Conservation (phyloP, 1,140 invertebrate species). For the Drosophila fuyamai region DNA sequence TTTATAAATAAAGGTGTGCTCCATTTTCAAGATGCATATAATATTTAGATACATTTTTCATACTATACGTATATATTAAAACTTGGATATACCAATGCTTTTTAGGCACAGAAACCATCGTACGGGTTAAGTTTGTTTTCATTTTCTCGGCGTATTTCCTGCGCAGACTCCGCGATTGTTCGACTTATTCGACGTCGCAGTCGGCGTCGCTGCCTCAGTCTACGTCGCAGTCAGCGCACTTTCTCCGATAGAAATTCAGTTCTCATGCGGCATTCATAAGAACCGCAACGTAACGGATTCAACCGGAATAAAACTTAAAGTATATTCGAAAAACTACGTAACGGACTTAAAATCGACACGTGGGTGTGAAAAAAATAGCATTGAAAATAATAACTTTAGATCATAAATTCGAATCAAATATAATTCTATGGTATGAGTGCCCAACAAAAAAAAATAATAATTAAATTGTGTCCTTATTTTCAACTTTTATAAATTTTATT, state of each 20-base stretch:
- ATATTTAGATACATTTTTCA: too few relatives aligned
- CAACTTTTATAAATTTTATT: too few relatives aligned
- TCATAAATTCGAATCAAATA: constrained; percentile 37
- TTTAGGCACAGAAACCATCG: constrained; percentile 13
- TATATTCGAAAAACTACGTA: constrained; percentile 27
- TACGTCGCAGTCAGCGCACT: constrained; percentile 3
- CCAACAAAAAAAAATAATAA: not conserved
- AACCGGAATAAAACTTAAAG: constrained; percentile 1
- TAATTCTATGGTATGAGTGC: constrained; percentile 19
- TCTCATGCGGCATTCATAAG: constrained; percentile 62
- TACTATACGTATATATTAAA: too few relatives aligned
- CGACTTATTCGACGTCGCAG: constrained; percentile 47
- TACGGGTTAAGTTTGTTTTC: constrained; percentile 77
- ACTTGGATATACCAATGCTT: not conserved
- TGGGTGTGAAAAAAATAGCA: constrained; percentile 28
- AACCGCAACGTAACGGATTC: constrained; percentile 38
- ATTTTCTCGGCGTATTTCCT: constrained; percentile 43
- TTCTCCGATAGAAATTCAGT: constrained; percentile 39
- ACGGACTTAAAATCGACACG: constrained; percentile 21
- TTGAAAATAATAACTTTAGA: constrained; percentile 30
- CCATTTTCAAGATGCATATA: too few relatives aligned
- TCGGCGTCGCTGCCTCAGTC: constrained; percentile 24
- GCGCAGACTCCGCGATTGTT: constrained; percentile 64
- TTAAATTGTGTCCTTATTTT: too few relatives aligned
- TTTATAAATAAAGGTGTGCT: too few relatives aligned